Evolutionary conservation across 2,797 vertebrate species (phyloP).

Genomic region (Alectoris magna): DNA sequence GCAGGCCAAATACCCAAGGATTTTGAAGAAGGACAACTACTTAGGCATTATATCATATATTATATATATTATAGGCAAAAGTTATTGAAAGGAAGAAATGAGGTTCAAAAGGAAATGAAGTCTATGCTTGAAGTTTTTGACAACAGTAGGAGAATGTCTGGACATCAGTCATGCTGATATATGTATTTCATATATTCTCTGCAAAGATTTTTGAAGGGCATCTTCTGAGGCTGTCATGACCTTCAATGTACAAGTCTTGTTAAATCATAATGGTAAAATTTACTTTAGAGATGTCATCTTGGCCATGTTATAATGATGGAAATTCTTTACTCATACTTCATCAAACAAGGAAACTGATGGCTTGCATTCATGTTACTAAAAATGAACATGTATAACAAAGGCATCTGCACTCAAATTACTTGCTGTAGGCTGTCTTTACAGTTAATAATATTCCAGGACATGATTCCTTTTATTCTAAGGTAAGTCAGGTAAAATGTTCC

Average conservation of each 20-base stretch:
- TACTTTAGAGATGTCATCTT: not conserved
- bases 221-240: not conserved
- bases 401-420: not conserved
- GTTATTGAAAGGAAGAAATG: not conserved
- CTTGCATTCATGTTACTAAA: not conserved
- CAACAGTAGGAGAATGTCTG: not conserved
- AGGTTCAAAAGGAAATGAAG: not conserved
- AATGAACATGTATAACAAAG: not conserved
- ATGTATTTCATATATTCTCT: not conserved
- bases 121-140: not conserved
- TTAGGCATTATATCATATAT: not conserved
- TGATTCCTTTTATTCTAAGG: not conserved
- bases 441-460: not conserved
- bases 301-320: not conserved
- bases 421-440: not conserved
- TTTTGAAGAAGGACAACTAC: conserved; percentile 23
- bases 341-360: not conserved
- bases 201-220: not conserved
- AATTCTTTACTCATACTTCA: not conserved
- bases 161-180: not conserved
- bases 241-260: not conserved
- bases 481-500: not conserved
- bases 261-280: not conserved
- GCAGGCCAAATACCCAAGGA: conserved; percentile 14
- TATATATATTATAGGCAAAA: not conserved